Percentiles rank a stretch among this genome's conserved stretches.
These are phyloP conservation scores for Dolichotis patagonum DNA, from an alignment of 2,113 vertebrate genomes.

Conservation along the genomic window DNA sequence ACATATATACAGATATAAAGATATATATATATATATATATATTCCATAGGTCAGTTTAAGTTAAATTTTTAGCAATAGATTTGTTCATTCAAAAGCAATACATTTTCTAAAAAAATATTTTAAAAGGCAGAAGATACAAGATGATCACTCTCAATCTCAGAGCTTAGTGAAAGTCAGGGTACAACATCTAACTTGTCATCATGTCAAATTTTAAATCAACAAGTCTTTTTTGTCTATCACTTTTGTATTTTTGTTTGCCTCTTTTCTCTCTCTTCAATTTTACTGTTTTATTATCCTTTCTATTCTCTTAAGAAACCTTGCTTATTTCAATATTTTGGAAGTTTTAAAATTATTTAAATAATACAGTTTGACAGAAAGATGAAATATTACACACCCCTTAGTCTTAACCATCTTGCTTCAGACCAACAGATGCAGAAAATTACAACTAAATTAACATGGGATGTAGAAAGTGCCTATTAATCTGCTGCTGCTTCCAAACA, in stretches of 20 bases:
- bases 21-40: no score
- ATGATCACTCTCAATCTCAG: background rate
- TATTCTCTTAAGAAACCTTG: background rate
- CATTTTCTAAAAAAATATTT: background rate
- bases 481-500: slow-evolving; percentile 10
- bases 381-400: background rate
- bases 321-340: slow-evolving; percentile 49
- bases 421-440: slow-evolving; percentile 24
- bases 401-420: slow-evolving; percentile 23
- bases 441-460: background rate
- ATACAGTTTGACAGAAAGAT: slow-evolving; percentile 37
- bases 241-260: background rate
- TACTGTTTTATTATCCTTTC: background rate
- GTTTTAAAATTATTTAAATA: slow-evolving; percentile 50
- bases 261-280: background rate
- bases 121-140: background rate
- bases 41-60: background rate
- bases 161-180: background rate
- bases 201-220: background rate
- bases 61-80: background rate
- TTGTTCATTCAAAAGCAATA: background rate
- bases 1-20: no score
- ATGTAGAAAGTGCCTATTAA: background rate
- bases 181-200: no score
- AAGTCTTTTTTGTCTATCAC: background rate